Evolutionary conservation across 2,888 invertebrate species (phyloP), one percentile per base, ranked within the genome.

Genomic region (Caenorhabditis sp.): DNA sequence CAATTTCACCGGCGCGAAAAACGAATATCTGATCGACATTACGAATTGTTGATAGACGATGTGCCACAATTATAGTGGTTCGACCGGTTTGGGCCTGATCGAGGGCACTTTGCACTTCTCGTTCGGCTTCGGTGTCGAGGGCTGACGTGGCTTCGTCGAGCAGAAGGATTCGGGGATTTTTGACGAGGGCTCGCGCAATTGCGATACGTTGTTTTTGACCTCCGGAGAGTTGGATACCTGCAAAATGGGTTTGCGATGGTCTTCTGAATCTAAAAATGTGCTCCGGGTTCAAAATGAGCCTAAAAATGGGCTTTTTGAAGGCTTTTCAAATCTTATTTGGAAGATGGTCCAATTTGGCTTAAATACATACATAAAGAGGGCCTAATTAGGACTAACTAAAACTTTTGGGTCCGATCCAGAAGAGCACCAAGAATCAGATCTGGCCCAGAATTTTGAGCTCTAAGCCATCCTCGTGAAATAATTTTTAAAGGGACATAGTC

Each of bases 31-130:
- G 84, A 81, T 91, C 90, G 14, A 90, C 90, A 52, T 89, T 89
- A 80, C 89, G 86, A 63, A 91, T 89, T 2, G 91, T 91, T 10
- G 90, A 89, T 68, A 91, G 82, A 23, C 91, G 88, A 79, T 90
- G 89, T 3, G 90, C 90, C 17, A 90, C 88, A 12, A 90, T 88
- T 53, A 90, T 86, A 0, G 90, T 90, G 0, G 90, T 90, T 60
- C 90, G 83, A 17, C 90, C 87, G 27, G 84, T 70, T 78, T 82
- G 85, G 0, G 90, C 90, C 88, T 89, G 66, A 31, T 91, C 90
- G 12, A 91, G 85, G 14, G 91, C 95, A 20, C 69, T 72, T 76
- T 87, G 87, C 1, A 87, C 86, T 23, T 83, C 67, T 17, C 71
- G 68, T 64, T 87, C 87, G n/a, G 84, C 82, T 64, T 87, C 85